Evolutionary conservation across 2,113 vertebrate species (phyloP), one percentile per base, ranked within the genome.

Genomic region (Campylorhamphus procurvoides): DNA sequence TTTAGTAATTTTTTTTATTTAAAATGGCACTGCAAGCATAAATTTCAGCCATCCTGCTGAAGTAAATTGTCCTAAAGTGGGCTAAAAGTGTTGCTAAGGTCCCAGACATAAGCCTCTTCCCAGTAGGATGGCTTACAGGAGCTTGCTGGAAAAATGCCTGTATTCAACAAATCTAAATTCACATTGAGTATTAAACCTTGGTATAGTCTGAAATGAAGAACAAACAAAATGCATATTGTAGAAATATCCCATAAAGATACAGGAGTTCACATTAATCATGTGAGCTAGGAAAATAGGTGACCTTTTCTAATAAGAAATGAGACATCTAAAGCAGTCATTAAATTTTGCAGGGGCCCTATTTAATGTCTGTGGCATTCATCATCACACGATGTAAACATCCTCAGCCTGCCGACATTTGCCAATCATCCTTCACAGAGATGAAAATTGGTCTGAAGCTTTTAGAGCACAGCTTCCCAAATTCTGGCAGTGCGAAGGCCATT

Each of bases 231-330:
- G 80, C 77, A 78, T 79, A 97, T 77, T 97, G 89, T 79, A 94
- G 97, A 96, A 97, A 95, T 89, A 96, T 62, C 79, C 93, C 69
- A 88, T 95, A 96, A 97, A 96, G 94, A 97, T 94, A 96, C 83
- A 85, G 95, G 75, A 88, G 79, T 90, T 90, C 78, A 79, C 96
- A 98, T 97, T 97, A 97, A 96, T 98, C 97, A 96, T 93, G 72
- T 58, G 80, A 96, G 79, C 62, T 84, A 73, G 96, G 96, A 97
- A 95, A 97, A 97, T 96, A 71, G 47, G 72, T 98, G 97, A 98
- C 98, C 97, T 98, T 98, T 98, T 96, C 97, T 97, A 97, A 97
- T 95, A 97, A 94, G 95, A 97, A 96, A 96, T 28, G 52, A 96
- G 95, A 90, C 93, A 95, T 96, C 90, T 91, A 96, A 96, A 97